Evolutionary conservation across 2,113 vertebrate species (phyloP), one percentile per base, ranked within the genome.

Genomic region (Cnemophilus loriae): DNA sequence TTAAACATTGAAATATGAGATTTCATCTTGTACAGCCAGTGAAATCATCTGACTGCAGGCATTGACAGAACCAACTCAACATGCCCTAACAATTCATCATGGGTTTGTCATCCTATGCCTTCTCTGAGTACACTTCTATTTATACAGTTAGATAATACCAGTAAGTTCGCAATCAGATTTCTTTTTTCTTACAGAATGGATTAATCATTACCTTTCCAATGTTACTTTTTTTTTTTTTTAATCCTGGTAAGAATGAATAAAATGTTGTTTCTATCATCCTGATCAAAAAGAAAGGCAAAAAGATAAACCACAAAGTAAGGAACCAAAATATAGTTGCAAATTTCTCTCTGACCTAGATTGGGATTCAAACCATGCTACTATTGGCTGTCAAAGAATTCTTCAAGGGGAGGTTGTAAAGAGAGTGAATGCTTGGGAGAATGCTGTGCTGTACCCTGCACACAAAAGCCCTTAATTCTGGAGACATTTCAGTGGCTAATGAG

Each of bases 141-240:
- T 95, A 94, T 95, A 95, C 85, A 23, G 41, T 87, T 76, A 97
- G 95, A 93, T 93, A 93, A 95, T 75, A 52, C 84, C 80, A 83
- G 50, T n/a, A 93, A 74, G 22, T 84, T 96, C 79, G 91, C 79
- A 73, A 93, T 74, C 57, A 60, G 59, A 47, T 94, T 93, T 87
- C 32, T 64, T 82, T 80, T 80, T 63, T 75, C 84, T 53, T 59
- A 47, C 42, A 46, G 39, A 57, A 86, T 42, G 44, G 95, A 97
- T 98, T 97, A 98, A 97, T 98, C 63, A 98, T 98, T 98, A 97
- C 96, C 96, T 93, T 87, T 92, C 57, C 60, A 82, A 63, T 63
- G 55, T 78, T 93, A 33, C 71, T 81, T 85, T 28, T 37, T 10
- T 87, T 69, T 80, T 89, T 53, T 92, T 65, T 37, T 12, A 15